A percentile compares a stretch with the other conserved stretches of the same genome.
Evolutionary conservation across 2,888 invertebrate species (phyloP).

Genomic region (Hyppa rectilinea): DNA sequence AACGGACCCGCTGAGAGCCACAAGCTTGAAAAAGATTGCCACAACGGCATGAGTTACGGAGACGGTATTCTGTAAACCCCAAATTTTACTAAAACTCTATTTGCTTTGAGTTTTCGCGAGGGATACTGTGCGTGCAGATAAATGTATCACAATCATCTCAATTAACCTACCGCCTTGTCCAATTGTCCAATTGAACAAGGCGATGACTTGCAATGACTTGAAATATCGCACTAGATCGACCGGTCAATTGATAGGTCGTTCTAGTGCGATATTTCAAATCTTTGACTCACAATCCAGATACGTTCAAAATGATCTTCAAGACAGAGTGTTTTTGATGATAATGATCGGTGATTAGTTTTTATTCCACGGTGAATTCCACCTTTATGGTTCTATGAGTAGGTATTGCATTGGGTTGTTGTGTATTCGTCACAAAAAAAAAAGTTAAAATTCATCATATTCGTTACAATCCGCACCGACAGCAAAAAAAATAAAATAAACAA

Average conservation of each 20-base stretch:
- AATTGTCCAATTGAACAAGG: too few species aligned
- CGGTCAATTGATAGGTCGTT: slow-evolving; percentile 12
- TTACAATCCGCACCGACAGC: too few species aligned
- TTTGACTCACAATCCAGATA: not conserved
- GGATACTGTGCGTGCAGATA: not conserved
- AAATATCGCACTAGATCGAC: too few species aligned
- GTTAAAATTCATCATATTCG: too few species aligned
- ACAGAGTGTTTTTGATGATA: not conserved
- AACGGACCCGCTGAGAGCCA: too few species aligned
- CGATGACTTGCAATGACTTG: too few species aligned
- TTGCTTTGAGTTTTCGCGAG: not conserved
- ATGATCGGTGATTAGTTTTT: not conserved
- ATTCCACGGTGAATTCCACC: too few species aligned
- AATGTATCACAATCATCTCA: not conserved
- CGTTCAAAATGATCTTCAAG: not conserved
- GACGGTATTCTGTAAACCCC: not conserved
- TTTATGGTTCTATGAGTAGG: too few species aligned
- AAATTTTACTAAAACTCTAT: too few species aligned
- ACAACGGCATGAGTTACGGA: not conserved
- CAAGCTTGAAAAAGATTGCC: not conserved
- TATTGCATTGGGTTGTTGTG: too few species aligned
- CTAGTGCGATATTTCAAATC: not conserved
- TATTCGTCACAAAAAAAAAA: too few species aligned
- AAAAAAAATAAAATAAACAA: too few species aligned
- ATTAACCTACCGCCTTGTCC: slow-evolving; percentile 17